A percentile compares a stretch with the other conserved stretches of the same genome.
phyloP scores from a whole-genome alignment of 1,140 invertebrate species.

The Aricia agestis region DNA sequence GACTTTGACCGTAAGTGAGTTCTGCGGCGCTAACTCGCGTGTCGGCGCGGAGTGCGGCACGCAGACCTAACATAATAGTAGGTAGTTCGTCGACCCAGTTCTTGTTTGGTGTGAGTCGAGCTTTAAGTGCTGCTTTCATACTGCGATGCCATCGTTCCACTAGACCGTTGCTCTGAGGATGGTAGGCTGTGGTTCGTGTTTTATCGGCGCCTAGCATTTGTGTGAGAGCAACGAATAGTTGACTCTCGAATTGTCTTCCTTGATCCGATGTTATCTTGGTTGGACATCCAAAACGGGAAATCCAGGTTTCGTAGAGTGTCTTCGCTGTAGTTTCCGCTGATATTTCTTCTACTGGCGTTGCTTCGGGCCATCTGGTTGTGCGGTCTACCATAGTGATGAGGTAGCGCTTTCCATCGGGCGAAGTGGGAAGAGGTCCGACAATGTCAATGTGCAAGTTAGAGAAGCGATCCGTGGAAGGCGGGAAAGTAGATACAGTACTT shows the following conservation, averaged over 20 bases:
- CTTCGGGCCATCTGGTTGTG: slow-evolving; percentile 12
- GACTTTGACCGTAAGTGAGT: not conserved
- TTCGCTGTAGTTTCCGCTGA: slow-evolving; percentile 2
- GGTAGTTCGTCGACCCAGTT: slow-evolving; percentile 11
- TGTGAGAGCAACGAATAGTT: not conserved
- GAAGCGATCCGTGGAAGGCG: not conserved
- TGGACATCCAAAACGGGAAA: too few species aligned
- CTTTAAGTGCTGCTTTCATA: slow-evolving; percentile 15
- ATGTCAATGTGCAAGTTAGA: not conserved
- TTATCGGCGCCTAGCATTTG: not conserved
- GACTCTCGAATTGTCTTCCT: not conserved
- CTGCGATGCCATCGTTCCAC: slow-evolving; percentile 15
- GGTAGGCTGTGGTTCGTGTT: slow-evolving; percentile 3
- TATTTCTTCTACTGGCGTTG: not conserved
- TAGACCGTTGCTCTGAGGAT: slow-evolving; percentile 20
- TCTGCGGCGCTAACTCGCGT: not conserved
- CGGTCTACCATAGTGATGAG: not conserved
- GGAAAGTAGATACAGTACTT: not conserved
- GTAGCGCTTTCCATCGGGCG: not conserved
- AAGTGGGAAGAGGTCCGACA: not conserved
- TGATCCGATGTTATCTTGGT: too few species aligned
- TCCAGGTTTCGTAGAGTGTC: slow-evolving; percentile 1
- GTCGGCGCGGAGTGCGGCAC: not conserved
- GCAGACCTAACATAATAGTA: slow-evolving; percentile 10
- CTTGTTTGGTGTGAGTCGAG: not conserved